Conservation (phyloP, 2,797 vertebrate species). For the Capromys pilorides region DNA sequence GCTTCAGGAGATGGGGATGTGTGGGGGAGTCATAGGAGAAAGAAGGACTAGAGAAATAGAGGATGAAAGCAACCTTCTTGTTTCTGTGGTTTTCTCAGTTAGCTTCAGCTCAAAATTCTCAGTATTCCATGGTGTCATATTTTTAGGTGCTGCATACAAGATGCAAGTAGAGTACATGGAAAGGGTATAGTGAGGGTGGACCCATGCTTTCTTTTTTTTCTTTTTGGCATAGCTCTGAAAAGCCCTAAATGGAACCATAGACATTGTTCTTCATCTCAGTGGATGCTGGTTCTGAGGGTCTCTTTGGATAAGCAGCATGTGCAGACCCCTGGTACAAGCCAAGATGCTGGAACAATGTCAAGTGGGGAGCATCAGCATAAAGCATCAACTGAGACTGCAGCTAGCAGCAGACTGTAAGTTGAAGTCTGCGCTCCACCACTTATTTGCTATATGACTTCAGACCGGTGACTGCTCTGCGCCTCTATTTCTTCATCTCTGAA, state of each 20-base stretch:
- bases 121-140: neutral
- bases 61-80: neutral
- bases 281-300: neutral
- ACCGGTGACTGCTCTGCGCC: neutral
- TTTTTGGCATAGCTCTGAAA: neutral
- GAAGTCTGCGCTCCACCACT: neutral
- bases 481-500: slow-evolving; percentile 10
- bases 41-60: neutral
- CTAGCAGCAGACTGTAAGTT: neutral
- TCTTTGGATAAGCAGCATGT: neutral
- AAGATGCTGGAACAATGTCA: neutral
- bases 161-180: neutral
- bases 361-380: neutral
- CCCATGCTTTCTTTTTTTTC: neutral
- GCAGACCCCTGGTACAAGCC: neutral
- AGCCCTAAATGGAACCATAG: neutral
- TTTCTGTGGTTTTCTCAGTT: neutral
- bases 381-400: neutral
- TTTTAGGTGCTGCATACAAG: neutral
- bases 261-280: neutral
- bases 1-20: too few species aligned
- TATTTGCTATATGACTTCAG: neutral
- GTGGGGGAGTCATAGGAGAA: neutral
- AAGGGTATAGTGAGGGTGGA: neutral
- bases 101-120: neutral